Base-by-base conservation (phyloP, 2,797 vertebrate species). In the Cirrhinus mrigala region DNA sequence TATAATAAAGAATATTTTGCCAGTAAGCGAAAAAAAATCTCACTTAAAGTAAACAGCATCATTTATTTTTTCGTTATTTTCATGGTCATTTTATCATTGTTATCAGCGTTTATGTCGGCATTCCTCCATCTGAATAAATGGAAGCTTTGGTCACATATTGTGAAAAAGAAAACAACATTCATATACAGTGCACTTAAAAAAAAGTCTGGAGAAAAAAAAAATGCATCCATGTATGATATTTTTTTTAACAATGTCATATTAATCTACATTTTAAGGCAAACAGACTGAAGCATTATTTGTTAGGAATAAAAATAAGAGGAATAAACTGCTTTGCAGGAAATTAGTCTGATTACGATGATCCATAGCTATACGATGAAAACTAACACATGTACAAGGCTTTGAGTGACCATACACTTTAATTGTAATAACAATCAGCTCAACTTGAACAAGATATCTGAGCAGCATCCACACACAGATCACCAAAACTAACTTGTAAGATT, bases 201-300 rank as follows among this genome's bases (percentile, higher is more conserved):
- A 89, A 91, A 79, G 7, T 70, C 33, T 70, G 64, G 81, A 74
- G 66, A 18, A 15, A 64, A 58, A 68, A 87, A 89, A 92, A 94
- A 94, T 91, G 92, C 93, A 93, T 89, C 50, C 84, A 92, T 92
- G 94, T 92, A 92, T 91, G 90, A 95, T 46, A 9, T 95, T 94
- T 94, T 95, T 94, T 94, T 94, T 94, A 94, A 97, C 95, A 97
- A 94, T 93, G 96, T 93, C 89, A 86, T 89, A 94, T 93, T 96
- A 96, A 95, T 96, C 95, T 96, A 96, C 95, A 94, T 96, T 94
- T 96, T 98, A 98, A 98, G 97, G 97, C 97, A 97, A 96, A 97
- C 95, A 96, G 96, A 97, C 93, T 93, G 94, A 96, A 93, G 95
- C 94, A 94, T 94, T 94, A 95, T 93, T 94, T 91, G 92, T 91